phyloP scores from a whole-genome alignment of 2,797 vertebrate genomes.

The Muraenolepis orangiensis region DNA sequence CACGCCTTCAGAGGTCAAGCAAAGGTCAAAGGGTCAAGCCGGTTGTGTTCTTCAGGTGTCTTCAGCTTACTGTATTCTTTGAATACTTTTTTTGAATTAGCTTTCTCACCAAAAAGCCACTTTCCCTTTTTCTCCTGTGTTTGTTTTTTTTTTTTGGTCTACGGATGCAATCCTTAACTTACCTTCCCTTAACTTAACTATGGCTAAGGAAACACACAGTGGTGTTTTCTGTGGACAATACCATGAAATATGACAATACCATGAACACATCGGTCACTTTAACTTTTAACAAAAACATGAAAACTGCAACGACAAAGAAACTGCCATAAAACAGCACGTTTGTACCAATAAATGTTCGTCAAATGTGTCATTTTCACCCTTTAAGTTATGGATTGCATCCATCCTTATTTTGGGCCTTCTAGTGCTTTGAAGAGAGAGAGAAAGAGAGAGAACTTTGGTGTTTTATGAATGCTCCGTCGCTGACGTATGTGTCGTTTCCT shows the following conservation, averaged over 20 bases:
- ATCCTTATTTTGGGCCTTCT: slow-evolving; percentile 30
- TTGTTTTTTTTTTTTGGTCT: slow-evolving; percentile 28
- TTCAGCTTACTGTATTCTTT: slow-evolving; percentile 20
- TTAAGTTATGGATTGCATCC: slow-evolving; percentile 36
- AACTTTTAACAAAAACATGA: not conserved
- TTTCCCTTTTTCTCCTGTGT: slow-evolving; percentile 57
- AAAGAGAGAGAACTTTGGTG: slow-evolving; percentile 39
- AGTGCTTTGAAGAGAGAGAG: slow-evolving; percentile 47
- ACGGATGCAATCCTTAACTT: slow-evolving; percentile 41
- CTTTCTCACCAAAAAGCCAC: slow-evolving; percentile 50
- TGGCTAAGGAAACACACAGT: slow-evolving; percentile 4
- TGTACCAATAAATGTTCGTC: not conserved
- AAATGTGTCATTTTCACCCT: not conserved
- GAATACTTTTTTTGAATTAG: not conserved
- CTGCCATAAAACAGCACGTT: not conserved
- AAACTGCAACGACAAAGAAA: not conserved
- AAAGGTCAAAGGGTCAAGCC: slow-evolving; percentile 52
- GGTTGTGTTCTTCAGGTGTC: slow-evolving; percentile 65
- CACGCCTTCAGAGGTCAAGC: slow-evolving; percentile 62
- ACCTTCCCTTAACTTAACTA: not conserved
- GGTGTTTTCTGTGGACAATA: slow-evolving; percentile 13
- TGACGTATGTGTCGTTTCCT: slow-evolving; percentile 77
- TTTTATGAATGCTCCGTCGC: slow-evolving; percentile 56
- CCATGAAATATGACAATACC: not conserved
- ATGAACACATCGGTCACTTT: not conserved